phyloP scores from a whole-genome alignment of 2,113 vertebrate species.

The Cyprinodon tularosa region DNA sequence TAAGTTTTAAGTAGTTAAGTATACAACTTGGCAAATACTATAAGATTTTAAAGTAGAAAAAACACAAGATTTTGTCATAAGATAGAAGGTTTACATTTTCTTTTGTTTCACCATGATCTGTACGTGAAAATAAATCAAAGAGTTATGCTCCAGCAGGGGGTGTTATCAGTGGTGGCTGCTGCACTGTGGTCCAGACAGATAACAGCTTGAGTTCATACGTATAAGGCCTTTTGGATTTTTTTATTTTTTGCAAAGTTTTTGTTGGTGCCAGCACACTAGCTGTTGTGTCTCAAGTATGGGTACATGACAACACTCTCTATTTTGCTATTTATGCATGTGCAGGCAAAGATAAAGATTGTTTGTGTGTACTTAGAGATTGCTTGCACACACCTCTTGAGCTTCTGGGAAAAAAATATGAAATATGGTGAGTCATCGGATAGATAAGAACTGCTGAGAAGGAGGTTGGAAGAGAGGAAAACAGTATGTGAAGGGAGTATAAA shows the following conservation, averaged over 20 bases:
- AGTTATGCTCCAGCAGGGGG: conserved; percentile 57
- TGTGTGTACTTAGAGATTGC: conserved; percentile 44
- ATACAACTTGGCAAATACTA: not conserved
- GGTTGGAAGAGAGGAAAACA: not conserved
- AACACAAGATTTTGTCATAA: too few species aligned
- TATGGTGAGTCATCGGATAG: conserved; percentile 64
- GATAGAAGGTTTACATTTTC: too few species aligned
- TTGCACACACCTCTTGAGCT: conserved; percentile 48
- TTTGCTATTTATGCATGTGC: conserved; percentile 26
- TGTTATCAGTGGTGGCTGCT: conserved; percentile 62
- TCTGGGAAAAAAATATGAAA: conserved; percentile 57
- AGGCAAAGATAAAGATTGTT: conserved; percentile 17
- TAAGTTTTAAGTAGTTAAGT: not conserved
- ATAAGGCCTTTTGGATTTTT: not conserved
- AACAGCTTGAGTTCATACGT: conserved; percentile 44
- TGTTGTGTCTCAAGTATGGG: conserved; percentile 35
- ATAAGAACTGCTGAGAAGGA: conserved; percentile 56
- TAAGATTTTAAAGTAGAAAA: not conserved
- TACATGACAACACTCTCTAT: conserved; percentile 22
- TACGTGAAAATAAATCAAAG: conserved; percentile 52
- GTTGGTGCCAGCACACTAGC: conserved; percentile 40
- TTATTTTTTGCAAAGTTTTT: conserved; percentile 64
- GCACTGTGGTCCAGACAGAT: conserved; percentile 65
- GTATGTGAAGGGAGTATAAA: not conserved
- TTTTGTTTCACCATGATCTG: too few species aligned